phyloP scores from a whole-genome alignment of 2,797 vertebrate genomes.

The Onychomys arenicola region DNA sequence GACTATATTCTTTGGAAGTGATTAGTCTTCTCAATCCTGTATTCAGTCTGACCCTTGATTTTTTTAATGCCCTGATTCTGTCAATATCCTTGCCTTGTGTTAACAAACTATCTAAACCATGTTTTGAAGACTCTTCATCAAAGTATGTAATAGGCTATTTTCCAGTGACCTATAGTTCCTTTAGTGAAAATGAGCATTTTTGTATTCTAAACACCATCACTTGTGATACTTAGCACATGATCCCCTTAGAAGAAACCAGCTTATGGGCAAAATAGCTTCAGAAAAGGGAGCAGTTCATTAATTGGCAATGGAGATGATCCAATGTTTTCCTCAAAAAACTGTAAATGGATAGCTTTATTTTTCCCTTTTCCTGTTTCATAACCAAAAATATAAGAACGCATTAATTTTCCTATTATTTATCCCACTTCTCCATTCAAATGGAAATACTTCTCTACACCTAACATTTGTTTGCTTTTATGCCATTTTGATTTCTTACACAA shows the following conservation, averaged over 20 bases:
- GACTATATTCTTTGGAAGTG: background rate
- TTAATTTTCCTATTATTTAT: background rate
- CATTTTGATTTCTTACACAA: background rate
- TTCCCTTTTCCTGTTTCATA: background rate
- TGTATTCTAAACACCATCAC: background rate
- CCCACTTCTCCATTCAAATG: background rate
- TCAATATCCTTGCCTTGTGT: background rate
- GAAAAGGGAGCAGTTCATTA: background rate
- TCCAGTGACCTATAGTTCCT: background rate
- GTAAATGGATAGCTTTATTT: background rate
- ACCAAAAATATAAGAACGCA: background rate
- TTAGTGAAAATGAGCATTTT: background rate
- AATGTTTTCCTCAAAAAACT: background rate
- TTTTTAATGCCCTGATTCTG: background rate
- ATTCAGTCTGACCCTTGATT: background rate
- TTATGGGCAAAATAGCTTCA: background rate
- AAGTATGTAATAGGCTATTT: background rate
- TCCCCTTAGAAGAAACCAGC: background rate
- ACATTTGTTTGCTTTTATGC: background rate
- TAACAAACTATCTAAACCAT: background rate
- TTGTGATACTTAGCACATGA: background rate
- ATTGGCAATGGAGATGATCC: background rate
- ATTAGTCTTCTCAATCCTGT: background rate
- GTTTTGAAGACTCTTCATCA: constrained; percentile 1
- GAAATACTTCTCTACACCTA: background rate